Evolutionary conservation across 2,113 vertebrate genomes (phyloP), one percentile per base, ranked within the genome.

Genomic region (Saccopteryx bilineata): DNA sequence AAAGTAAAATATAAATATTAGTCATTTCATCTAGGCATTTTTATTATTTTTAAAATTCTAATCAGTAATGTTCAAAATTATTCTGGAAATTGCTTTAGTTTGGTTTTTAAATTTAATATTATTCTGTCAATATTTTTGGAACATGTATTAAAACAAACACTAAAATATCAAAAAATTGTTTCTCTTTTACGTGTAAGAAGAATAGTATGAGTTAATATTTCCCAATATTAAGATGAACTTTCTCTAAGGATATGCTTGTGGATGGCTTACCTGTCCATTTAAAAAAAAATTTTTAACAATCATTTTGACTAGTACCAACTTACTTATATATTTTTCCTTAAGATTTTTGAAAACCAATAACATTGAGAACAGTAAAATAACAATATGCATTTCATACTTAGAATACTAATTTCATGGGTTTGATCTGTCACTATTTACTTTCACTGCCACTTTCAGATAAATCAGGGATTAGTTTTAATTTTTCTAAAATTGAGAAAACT

Each of bases 101-200:
- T 71, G 52, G 9, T 68, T 81, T 97, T 31, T 14, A 83, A 68
- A 71, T 72, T 86, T 87, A 63, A 28, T 3, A 69, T 81, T 85
- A 68, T 14, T 0, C 0, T 0, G 0, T 13, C 72, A 39, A 39
- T 39, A 88, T 46, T 33, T 50, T 33, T 46, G 1, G 6, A 39
- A 82, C 10, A 68, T 79, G 46, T 81, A n/a, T 31, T 79, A 7
- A 65, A 95, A 56, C n/a, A 50, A 33, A 50, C 11, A 65, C 26
- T 23, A 28, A 54, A 75, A 74, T 86, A 26, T 26, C 75, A 7
- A 58, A 95, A 68, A 65, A 33, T 28, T 31, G 1, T 71, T 87
- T 71, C 7, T 60, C 54, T 11, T 66, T 69, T 58, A 66, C 63
- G 76, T 76, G 13, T 68, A 79, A 61, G 63, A 88, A 69, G 0